These are phyloP conservation scores for Oryctolagus cuniculus DNA, from an alignment of 2,113 vertebrate genomes.

Conservation along the genomic window mOryCun1.1 NC_091435.1:116455001-116455500, in stretches of 20 bases:
- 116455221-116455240: conserved; percentile 12
- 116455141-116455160: background rate
- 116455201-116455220: background rate
- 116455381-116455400: conserved; percentile 8
- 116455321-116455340: background rate
- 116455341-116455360: conserved; percentile 19
- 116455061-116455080: background rate
- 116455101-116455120: conserved; percentile 1
- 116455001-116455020: conserved; percentile 24
- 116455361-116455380: background rate
- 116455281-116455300: background rate
- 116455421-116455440: conserved; percentile 29
- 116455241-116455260: background rate
- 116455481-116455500: background rate
- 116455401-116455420: background rate
- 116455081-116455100: background rate
- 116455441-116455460: background rate
- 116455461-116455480: conserved; percentile 28
- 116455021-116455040: conserved; percentile 11
- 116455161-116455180: background rate
- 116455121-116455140: background rate
- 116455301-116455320: conserved; percentile 12
- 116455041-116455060: background rate
- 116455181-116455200: background rate
- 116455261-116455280: conserved; percentile 19